These are phyloP conservation scores for Branchinecta lynchi DNA, from an alignment of 1,140 invertebrate species.

Conservation along the genomic window DNA sequence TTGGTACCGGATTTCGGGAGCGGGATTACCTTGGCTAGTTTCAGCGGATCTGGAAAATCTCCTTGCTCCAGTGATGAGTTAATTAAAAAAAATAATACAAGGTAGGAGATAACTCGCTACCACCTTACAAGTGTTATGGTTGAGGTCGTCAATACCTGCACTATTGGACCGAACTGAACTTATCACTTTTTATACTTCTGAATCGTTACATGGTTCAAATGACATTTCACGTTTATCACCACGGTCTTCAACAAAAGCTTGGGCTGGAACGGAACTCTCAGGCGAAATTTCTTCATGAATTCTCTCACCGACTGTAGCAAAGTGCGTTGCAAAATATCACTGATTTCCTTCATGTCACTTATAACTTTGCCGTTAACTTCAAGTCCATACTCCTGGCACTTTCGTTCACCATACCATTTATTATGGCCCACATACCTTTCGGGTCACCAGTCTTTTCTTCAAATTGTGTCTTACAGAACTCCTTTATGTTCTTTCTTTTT, in stretches of 20 bases:
- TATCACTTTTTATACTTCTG: background rate
- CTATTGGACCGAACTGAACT: too few relatives aligned
- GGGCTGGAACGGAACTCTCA: background rate
- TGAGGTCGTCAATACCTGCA: too few relatives aligned
- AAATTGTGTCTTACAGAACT: background rate
- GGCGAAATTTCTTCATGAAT: background rate
- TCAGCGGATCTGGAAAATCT: background rate
- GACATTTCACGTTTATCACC: background rate
- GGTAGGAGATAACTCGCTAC: constrained; percentile 4
- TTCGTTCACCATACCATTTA: background rate
- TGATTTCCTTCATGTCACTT: constrained; percentile 1
- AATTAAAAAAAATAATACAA: constrained; percentile 7
- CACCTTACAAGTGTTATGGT: background rate
- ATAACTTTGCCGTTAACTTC: constrained; percentile 6
- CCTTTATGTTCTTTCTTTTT: constrained; percentile 7
- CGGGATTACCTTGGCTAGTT: constrained; percentile 4
- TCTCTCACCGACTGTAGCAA: constrained; percentile 4
- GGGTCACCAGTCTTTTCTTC: constrained; percentile 3
- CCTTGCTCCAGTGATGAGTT: background rate
- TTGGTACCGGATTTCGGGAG: background rate
- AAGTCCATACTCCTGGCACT: background rate
- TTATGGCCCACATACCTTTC: constrained; percentile 5
- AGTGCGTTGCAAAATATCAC: background rate
- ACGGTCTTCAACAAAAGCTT: constrained; percentile 1
- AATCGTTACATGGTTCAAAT: constrained; percentile 1